These are phyloP conservation scores for Harmothoe impar DNA, from an alignment of 2,888 invertebrate genomes.

Conservation along the genomic window DNA sequence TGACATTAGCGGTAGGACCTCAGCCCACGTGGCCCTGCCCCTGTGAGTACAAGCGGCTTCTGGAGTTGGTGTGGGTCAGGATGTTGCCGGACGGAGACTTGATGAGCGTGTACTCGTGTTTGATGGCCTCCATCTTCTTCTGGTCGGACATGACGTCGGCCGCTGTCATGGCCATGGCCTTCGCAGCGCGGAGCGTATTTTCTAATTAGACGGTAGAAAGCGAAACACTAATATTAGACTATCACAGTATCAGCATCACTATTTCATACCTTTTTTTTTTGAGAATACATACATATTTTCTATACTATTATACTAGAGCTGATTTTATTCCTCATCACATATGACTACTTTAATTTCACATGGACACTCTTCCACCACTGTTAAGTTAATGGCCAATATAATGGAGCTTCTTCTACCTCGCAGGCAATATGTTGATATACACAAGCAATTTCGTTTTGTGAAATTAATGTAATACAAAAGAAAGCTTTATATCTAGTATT, in stretches of 20 bases:
- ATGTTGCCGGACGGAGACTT: conserved; percentile 17
- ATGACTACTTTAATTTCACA: background rate
- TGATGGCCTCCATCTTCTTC: conserved; percentile 42
- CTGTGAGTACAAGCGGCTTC: background rate
- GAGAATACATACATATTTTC: background rate
- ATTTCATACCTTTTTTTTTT: background rate
- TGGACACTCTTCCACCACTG: too few species aligned
- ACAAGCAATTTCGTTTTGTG: too few species aligned
- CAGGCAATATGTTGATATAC: too few species aligned
- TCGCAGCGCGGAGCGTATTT: conserved; percentile 60
- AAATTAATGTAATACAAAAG: too few species aligned
- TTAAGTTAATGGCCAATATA: too few species aligned
- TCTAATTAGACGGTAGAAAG: conserved; percentile 58
- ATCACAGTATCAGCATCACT: background rate
- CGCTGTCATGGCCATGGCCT: conserved; percentile 62
- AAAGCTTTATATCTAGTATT: background rate
- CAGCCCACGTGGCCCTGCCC: background rate
- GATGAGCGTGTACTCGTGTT: conserved; percentile 54
- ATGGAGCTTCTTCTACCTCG: too few species aligned
- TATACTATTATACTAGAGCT: too few species aligned
- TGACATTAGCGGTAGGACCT: too few species aligned
- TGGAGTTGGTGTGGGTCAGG: conserved; percentile 35
- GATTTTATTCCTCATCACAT: too few species aligned
- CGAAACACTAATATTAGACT: background rate
- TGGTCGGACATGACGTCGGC: conserved; percentile 48